phyloP scores from a whole-genome alignment of 1,140 invertebrate species.

The Drosophila nigrodunni region DNA sequence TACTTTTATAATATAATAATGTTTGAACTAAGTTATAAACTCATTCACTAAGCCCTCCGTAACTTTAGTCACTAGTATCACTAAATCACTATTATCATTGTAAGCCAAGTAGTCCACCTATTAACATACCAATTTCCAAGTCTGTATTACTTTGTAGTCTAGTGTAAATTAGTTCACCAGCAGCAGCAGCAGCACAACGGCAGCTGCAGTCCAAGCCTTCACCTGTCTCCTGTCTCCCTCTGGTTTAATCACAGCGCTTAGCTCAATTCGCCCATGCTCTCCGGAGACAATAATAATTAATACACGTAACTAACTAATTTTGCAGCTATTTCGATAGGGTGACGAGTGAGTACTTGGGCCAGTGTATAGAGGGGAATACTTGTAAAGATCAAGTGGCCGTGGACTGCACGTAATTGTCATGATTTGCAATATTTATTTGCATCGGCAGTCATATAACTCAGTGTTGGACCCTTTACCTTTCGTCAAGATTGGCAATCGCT shows the following conservation, averaged over 20 bases:
- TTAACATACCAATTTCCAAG: not conserved
- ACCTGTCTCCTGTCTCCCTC: constrained; percentile 58
- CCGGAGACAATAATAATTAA: constrained; percentile 62
- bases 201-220: constrained; percentile 46
- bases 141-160: constrained; percentile 4
- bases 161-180: constrained; percentile 56
- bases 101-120: too few relatives aligned
- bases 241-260: not conserved
- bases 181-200: constrained; percentile 16
- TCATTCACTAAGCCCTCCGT: too few relatives aligned
- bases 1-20: too few relatives aligned
- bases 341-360: not conserved
- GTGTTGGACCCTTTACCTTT: constrained; percentile 28
- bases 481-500: constrained; percentile 28
- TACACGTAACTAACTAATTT: constrained; percentile 64
- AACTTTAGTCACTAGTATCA: too few relatives aligned
- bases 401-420: constrained; percentile 68
- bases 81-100: too few relatives aligned
- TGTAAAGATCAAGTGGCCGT: constrained; percentile 42
- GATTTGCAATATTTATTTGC: constrained; percentile 69
- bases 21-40: too few relatives aligned
- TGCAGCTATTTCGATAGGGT: constrained; percentile 35
- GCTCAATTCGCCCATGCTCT: constrained; percentile 26
- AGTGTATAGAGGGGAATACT: not conserved
- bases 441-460: constrained; percentile 40